A percentile compares a stretch with the other conserved stretches of the same genome.
phyloP scores from a whole-genome alignment of 2,888 invertebrate species.

The Drosophila eohydei region DNA sequence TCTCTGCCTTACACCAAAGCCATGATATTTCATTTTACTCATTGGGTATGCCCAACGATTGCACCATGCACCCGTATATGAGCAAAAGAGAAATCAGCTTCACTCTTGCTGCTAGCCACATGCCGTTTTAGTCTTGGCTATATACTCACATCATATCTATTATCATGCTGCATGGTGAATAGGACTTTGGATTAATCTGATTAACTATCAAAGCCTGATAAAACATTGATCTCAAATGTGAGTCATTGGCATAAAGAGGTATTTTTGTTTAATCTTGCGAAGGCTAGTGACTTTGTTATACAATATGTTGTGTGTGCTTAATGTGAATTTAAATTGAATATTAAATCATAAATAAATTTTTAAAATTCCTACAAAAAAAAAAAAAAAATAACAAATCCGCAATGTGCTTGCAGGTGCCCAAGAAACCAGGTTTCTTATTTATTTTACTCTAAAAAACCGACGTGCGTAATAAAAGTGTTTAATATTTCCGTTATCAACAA shows the following conservation, averaged over 20 bases:
- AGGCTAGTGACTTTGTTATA: background rate
- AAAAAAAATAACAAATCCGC: background rate
- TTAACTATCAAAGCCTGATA: background rate
- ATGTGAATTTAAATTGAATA: no score
- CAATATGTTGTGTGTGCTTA: background rate
- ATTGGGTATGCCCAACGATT: slow-evolving; percentile 60
- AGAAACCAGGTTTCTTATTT: background rate
- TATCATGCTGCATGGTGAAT: slow-evolving; percentile 15
- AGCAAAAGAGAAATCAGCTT: slow-evolving; percentile 72
- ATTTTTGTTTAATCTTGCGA: background rate
- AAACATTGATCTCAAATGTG: background rate
- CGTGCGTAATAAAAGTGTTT: background rate
- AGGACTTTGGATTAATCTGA: slow-evolving; percentile 17
- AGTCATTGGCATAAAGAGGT: background rate
- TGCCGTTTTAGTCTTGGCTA: slow-evolving; percentile 21
- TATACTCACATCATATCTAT: slow-evolving; percentile 20
- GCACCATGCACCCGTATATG: slow-evolving; percentile 73
- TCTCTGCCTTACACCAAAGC: slow-evolving; percentile 27
- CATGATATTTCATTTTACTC: slow-evolving; percentile 22
- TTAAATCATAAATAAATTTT: background rate
- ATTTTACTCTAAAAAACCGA: background rate
- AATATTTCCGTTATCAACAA: slow-evolving; percentile 23
- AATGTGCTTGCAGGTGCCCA: background rate
- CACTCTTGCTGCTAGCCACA: slow-evolving; percentile 26
- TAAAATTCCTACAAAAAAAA: background rate